A percentile compares a stretch with the other conserved stretches of the same genome.
Conservation (phyloP, 2,797 vertebrate species). For the Dallia pectoralis region DNA sequence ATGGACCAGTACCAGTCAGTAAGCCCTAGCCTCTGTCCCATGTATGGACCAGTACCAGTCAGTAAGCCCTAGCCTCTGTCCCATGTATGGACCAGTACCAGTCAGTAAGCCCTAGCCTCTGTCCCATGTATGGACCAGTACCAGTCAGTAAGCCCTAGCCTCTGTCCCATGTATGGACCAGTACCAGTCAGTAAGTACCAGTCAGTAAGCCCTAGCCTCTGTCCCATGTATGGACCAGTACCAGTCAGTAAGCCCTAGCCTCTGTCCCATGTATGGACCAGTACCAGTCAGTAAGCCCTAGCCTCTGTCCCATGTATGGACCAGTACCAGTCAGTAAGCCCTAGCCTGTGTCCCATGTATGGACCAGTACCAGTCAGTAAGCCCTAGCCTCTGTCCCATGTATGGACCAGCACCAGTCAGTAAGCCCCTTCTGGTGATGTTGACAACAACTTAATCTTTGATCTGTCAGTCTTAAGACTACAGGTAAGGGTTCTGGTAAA, state of each 20-base stretch:
- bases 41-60: background rate
- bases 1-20: slow-evolving; percentile 54
- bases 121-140: background rate
- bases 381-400: background rate
- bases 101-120: slow-evolving; percentile 67
- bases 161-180: background rate
- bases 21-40: slow-evolving; percentile 50
- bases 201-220: slow-evolving; percentile 67
- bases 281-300: slow-evolving; percentile 67
- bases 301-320: background rate
- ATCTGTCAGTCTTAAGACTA: background rate
- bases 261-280: background rate
- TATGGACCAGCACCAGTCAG: slow-evolving; percentile 35
- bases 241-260: slow-evolving; percentile 67
- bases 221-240: background rate
- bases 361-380: slow-evolving; percentile 57
- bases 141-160: slow-evolving; percentile 67
- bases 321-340: slow-evolving; percentile 66
- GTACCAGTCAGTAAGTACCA: slow-evolving; percentile 67
- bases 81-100: background rate
- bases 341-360: background rate
- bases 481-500: no score
- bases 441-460: background rate
- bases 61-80: slow-evolving; percentile 68
- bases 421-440: slow-evolving; percentile 46